These are phyloP conservation scores for Arctia plantaginis DNA, from an alignment of 2,888 invertebrate species.

Conservation along the genomic window DNA sequence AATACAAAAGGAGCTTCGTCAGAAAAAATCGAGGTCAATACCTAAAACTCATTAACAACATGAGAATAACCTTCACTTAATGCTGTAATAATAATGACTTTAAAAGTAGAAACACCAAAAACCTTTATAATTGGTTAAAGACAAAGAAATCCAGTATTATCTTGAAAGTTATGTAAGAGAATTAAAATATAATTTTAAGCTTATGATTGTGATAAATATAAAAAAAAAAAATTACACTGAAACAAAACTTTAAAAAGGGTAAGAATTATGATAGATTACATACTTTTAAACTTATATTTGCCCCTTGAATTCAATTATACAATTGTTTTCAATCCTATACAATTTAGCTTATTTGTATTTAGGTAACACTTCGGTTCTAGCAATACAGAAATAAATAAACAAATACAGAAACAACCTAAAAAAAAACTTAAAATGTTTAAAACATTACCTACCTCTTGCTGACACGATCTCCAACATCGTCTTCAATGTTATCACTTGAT, in stretches of 20 bases:
- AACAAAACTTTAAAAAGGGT: too few species aligned
- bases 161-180: too few species aligned
- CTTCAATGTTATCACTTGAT: slow-evolving; percentile 74
- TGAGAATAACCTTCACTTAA: not conserved
- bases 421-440: slow-evolving; percentile 1
- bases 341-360: not conserved
- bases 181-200: too few species aligned
- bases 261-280: not conserved
- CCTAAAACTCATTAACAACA: not conserved
- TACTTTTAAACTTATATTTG: not conserved
- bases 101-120: not conserved
- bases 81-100: too few species aligned
- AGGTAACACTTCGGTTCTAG: not conserved
- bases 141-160: not conserved
- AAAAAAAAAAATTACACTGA: too few species aligned
- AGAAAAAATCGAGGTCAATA: not conserved
- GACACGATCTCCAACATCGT: slow-evolving; percentile 76
- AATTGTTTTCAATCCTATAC: not conserved
- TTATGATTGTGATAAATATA: not conserved
- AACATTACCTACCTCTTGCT: slow-evolving; percentile 77
- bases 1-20: not conserved
- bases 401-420: not conserved
- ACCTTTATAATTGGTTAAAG: not conserved
- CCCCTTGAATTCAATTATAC: too few species aligned
- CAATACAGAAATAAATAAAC: not conserved